Evolutionary conservation across 2,797 vertebrate species (phyloP).

Genomic region (Hephaestus fuliginosus): DNA sequence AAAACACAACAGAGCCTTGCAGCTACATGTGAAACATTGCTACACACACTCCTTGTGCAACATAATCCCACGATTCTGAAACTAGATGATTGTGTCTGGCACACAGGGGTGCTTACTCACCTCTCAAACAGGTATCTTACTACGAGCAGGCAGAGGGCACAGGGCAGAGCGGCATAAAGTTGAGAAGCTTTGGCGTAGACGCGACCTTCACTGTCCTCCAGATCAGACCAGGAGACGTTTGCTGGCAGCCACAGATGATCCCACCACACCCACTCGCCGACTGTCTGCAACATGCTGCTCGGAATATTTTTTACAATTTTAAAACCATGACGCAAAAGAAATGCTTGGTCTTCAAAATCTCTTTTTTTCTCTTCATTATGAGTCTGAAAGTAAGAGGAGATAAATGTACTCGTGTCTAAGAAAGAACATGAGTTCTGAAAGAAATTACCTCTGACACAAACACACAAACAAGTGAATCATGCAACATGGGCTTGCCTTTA

Average conservation of each 20-base stretch:
- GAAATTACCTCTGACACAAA: neutral
- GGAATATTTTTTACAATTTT: neutral
- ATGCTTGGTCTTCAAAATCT: no score
- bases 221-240: conserved; percentile 89
- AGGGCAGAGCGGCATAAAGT: conserved; percentile 87
- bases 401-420: neutral
- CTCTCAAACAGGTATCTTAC: conserved; percentile 90
- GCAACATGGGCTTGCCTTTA: neutral
- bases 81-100: conserved; percentile 16
- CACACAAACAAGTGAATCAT: neutral
- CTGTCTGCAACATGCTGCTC: conserved; percentile 87
- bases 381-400: neutral
- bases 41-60: conserved; percentile 38
- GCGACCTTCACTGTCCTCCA: conserved; percentile 88
- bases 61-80: conserved; percentile 45
- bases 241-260: conserved; percentile 93
- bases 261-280: conserved; percentile 93
- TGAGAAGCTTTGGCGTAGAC: conserved; percentile 90
- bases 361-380: neutral
- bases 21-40: conserved; percentile 5
- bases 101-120: conserved; percentile 72
- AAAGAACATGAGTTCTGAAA: neutral
- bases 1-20: conserved; percentile 2
- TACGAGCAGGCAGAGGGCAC: conserved; percentile 87
- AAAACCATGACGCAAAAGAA: neutral